A percentile compares a stretch with the other conserved stretches of the same genome.
Conservation (phyloP, 1,140 invertebrate species). For the Protaetia brevitarsis region DNA sequence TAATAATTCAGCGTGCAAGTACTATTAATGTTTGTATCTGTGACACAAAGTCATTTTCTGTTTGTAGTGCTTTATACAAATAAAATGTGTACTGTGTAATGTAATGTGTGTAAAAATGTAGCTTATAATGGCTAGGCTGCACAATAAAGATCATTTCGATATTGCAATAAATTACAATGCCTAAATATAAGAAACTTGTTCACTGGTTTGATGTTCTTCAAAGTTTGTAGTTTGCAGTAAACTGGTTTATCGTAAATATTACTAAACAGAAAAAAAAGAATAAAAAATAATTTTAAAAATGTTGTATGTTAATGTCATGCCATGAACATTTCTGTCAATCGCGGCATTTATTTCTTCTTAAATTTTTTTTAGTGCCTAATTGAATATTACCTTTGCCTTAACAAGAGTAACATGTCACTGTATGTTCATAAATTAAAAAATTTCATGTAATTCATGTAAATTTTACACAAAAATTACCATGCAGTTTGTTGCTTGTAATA, state of each 20-base stretch:
- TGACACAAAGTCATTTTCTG: neutral
- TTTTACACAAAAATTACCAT: conserved; percentile 17
- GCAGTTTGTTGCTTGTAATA: conserved; percentile 21
- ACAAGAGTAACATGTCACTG: neutral
- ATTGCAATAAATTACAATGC: conserved; percentile 16
- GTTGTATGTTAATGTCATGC: neutral
- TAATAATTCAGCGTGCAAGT: too few relatives aligned
- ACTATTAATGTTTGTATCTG: too few relatives aligned
- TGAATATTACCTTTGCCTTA: conserved; percentile 19
- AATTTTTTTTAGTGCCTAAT: conserved; percentile 19
- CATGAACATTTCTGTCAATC: neutral
- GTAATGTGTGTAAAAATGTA: too few relatives aligned
- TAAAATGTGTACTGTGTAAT: too few relatives aligned
- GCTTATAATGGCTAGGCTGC: neutral
- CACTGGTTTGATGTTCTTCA: neutral
- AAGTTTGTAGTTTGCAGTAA: conserved; percentile 9
- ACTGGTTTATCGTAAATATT: neutral
- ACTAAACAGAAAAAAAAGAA: neutral
- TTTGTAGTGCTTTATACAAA: conserved; percentile 20
- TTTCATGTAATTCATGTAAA: conserved; percentile 9
- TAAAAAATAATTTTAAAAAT: neutral
- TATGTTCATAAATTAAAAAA: conserved; percentile 5
- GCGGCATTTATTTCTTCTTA: conserved; percentile 10
- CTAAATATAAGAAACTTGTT: conserved; percentile 17
- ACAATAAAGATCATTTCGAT: conserved; percentile 13